Evolutionary conservation across 2,888 invertebrate species (phyloP).

Genomic region (Amphimallon solstitiale): DNA sequence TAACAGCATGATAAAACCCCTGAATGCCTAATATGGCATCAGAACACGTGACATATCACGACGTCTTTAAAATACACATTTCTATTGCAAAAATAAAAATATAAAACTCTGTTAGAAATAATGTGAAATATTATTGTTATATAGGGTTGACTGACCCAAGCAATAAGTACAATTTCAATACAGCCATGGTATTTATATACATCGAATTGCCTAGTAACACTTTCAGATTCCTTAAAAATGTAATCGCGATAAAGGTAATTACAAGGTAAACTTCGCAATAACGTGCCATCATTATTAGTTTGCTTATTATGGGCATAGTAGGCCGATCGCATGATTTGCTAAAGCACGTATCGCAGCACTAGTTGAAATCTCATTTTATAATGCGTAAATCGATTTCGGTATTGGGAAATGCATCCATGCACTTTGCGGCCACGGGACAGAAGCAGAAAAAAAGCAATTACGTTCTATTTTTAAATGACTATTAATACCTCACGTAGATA

Average conservation of each 20-base stretch:
- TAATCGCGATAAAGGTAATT: slow-evolving; percentile 25
- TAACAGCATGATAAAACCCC: too few species aligned
- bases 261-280: slow-evolving; percentile 11
- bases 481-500: background rate
- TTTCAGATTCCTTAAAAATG: slow-evolving; percentile 15
- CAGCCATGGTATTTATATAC: too few species aligned
- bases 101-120: too few species aligned
- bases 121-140: too few species aligned
- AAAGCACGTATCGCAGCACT: background rate
- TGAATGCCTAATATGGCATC: too few species aligned
- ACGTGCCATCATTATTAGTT: slow-evolving; percentile 16
- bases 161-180: too few species aligned
- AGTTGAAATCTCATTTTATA: slow-evolving; percentile 20
- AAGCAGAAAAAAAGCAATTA: slow-evolving; percentile 1
- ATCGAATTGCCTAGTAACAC: too few species aligned
- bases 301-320: slow-evolving; percentile 8
- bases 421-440: background rate
- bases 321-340: background rate
- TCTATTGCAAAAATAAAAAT: too few species aligned
- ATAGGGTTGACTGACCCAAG: too few species aligned
- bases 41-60: too few species aligned
- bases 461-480: slow-evolving; percentile 17
- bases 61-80: too few species aligned
- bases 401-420: background rate
- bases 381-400: slow-evolving; percentile 1